These are phyloP conservation scores for Tenthredo scrophulariae DNA, from an alignment of 2,888 invertebrate species.

Conservation along the genomic window DNA sequence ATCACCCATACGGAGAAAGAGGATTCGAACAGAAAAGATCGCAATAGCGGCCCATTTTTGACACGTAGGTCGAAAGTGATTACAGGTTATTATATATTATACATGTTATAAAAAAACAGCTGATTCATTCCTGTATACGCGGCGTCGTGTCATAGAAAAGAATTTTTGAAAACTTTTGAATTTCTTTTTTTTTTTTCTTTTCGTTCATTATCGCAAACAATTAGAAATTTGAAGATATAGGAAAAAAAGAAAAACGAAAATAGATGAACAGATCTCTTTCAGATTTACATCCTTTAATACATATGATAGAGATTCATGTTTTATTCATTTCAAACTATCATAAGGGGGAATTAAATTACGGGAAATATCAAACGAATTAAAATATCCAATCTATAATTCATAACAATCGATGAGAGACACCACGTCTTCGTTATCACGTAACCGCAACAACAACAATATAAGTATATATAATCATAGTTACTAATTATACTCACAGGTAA, in stretches of 20 bases:
- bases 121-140: neutral
- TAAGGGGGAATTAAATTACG: neutral
- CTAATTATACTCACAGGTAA: neutral
- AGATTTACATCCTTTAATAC: too few species aligned
- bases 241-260: too few species aligned
- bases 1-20: constrained; percentile 6
- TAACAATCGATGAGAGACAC: neutral
- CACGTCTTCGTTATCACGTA: constrained; percentile 20
- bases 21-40: constrained; percentile 32
- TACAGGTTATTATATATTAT: constrained; percentile 27
- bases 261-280: too few species aligned
- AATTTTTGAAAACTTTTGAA: too few species aligned
- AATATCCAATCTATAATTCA: neutral
- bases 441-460: neutral
- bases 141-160: neutral
- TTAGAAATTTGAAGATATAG: too few species aligned
- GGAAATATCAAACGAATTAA: constrained; percentile 6
- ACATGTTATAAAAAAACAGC: neutral
- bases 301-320: too few species aligned
- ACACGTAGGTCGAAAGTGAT: constrained; percentile 41
- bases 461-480: neutral
- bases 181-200: too few species aligned
- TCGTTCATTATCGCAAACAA: too few species aligned
- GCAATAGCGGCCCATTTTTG: constrained; percentile 31
- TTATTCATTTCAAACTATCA: neutral